phyloP scores from a whole-genome alignment of 1,140 invertebrate species.

The Colletes gigas region DNA sequence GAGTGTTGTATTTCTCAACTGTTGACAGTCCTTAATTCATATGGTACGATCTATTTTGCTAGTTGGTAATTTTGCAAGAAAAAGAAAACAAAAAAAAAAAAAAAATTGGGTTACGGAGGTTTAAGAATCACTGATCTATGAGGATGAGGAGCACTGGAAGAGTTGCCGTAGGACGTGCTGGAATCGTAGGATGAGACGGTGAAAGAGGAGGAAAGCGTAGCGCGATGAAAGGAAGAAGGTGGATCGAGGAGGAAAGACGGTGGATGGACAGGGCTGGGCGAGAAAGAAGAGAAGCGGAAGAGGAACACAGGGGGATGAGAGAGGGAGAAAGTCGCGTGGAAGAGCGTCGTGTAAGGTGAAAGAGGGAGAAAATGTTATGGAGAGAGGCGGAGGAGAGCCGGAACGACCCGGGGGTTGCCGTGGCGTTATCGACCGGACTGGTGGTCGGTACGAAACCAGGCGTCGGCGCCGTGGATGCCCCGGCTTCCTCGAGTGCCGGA shows the following conservation, averaged over 20 bases:
- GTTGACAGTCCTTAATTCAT: no score
- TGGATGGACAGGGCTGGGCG: not conserved
- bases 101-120: no score
- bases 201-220: not conserved
- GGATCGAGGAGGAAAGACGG: not conserved
- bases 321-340: slow-evolving; percentile 36
- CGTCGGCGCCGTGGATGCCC: slow-evolving; percentile 74
- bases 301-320: slow-evolving; percentile 21
- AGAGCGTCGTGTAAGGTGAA: slow-evolving; percentile 19
- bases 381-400: slow-evolving; percentile 62
- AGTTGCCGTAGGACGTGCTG: not conserved
- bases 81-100: no score
- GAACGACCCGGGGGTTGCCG: slow-evolving; percentile 79
- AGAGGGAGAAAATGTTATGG: slow-evolving; percentile 42
- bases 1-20: no score
- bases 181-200: not conserved
- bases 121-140: no score
- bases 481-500: slow-evolving; percentile 73
- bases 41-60: no score
- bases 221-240: not conserved
- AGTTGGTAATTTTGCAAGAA: no score
- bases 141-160: not conserved
- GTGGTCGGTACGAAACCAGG: slow-evolving; percentile 72
- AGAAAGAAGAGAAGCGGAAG: slow-evolving; percentile 4
- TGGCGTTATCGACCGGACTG: slow-evolving; percentile 78